Evolutionary conservation across 2,888 invertebrate species (phyloP).

Genomic region (Blomia tropicalis): DNA sequence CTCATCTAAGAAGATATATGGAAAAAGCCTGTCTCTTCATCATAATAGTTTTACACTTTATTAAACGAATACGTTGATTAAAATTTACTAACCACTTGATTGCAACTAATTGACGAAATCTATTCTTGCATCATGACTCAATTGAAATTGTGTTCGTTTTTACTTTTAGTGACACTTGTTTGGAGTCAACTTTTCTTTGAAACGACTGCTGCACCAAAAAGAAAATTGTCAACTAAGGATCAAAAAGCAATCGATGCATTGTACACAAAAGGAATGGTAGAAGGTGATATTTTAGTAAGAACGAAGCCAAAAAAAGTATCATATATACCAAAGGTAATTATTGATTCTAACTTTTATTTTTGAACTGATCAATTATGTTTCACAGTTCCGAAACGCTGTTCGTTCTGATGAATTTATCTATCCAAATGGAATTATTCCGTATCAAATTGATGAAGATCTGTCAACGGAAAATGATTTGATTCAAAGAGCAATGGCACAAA

Average conservation of each 20-base stretch:
- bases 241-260: not conserved
- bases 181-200: no score
- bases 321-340: not conserved
- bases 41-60: no score
- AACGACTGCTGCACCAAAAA: no score
- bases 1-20: no score
- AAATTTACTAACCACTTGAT: no score
- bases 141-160: no score
- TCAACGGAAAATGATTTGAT: not conserved
- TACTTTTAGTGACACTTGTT: no score
- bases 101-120: no score
- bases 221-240: not conserved
- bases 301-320: not conserved
- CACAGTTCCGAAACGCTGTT: constrained; percentile 20
- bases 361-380: not conserved
- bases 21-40: no score
- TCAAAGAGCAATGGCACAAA: constrained; percentile 13
- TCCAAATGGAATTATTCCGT: constrained; percentile 20
- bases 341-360: not conserved
- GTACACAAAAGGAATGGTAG: not conserved
- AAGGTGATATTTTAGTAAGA: constrained; percentile 3
- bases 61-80: no score
- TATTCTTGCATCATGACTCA: no score
- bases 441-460: constrained; percentile 3
- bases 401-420: not conserved